Conservation (phyloP, 2,888 invertebrate species). For the Argyra leucocephala region DNA sequence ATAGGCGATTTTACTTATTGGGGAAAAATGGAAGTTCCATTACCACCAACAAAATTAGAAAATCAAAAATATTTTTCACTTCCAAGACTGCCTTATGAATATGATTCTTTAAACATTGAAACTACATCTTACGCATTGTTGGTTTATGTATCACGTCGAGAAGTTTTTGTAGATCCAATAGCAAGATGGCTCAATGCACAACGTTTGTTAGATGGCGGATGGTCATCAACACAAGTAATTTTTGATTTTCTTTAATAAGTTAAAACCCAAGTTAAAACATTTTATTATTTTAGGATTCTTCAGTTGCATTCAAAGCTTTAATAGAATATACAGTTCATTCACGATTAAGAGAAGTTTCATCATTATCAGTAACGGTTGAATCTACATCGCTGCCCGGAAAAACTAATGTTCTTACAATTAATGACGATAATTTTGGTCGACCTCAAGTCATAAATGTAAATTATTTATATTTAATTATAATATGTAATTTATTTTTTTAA, state of each 20-base stretch:
- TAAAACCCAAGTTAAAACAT: too few relatives aligned
- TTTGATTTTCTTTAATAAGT: neutral
- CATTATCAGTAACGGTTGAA: constrained; percentile 68
- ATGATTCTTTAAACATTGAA: constrained; percentile 85
- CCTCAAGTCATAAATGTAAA: constrained; percentile 67
- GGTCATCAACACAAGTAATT: constrained; percentile 66
- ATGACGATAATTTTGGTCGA: constrained; percentile 65
- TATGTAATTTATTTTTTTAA: constrained; percentile 8
- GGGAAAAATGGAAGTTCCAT: constrained; percentile 69
- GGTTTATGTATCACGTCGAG: constrained; percentile 77
- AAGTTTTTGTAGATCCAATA: constrained; percentile 70
- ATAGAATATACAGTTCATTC: constrained; percentile 81
- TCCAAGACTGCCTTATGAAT: constrained; percentile 77
- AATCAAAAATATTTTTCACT: constrained; percentile 85
- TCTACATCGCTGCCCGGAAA: constrained; percentile 68
- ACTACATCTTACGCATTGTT: constrained; percentile 86
- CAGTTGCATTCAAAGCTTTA: constrained; percentile 77
- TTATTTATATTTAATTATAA: constrained; percentile 10
- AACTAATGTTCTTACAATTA: constrained; percentile 57
- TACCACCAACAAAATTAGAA: constrained; percentile 75
- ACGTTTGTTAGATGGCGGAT: constrained; percentile 75
- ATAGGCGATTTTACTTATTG: constrained; percentile 74
- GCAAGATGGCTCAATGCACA: constrained; percentile 87
- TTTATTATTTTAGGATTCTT: constrained; percentile 59
- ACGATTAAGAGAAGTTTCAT: constrained; percentile 74